Base-by-base conservation (phyloP, 2,888 invertebrate genomes). In the Geotrupes spiniger region DNA sequence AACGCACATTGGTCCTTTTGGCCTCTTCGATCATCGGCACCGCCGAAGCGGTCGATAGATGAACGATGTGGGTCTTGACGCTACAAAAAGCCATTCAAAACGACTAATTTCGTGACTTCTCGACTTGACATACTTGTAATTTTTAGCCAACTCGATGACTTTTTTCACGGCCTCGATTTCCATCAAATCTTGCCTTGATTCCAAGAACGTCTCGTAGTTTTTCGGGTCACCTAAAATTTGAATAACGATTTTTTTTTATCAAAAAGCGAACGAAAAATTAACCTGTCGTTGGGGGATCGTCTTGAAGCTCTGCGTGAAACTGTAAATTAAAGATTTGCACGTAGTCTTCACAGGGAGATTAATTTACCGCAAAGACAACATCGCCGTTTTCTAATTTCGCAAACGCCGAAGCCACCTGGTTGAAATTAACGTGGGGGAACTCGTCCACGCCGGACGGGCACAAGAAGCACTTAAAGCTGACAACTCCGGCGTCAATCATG, bases 381-480 rank as follows among this genome's bases (percentile, higher is more conserved):
- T 78, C 78, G 1, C 80, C 79, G 37, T 79, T 78, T 57, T 81
- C 75, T 1, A 87, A 71, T 44, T 78, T 78, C 4, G 71, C 60
- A 36, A 87, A 74, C 1, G 84, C 81, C 36, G 74, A 71, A 52
- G 78, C 75, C 25, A 87, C 73, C 51, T 85, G 79, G 9, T 74
- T 60, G 43, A 73, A 70, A 9, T 69, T 74, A 0, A 87, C 81
- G 50, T 81, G 76, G 0, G 81, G 80, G 63, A 87, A 87, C 65
- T 87, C 87, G 0, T 84, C 82, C 0, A 84, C 78, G 1, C 85
- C 84, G 50, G 83, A 82, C 1, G 83, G 81, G 57, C 82, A 81
- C 2, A 88, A 71, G 51, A 86, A 85, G 64, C 87, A 86, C 71
- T 87, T 87, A 58, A 88, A 83, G 1, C 87, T 87, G 21, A 86